Conservation (phyloP, 2,888 invertebrate genomes). For the Drosophila nr. perissopoda region DNA sequence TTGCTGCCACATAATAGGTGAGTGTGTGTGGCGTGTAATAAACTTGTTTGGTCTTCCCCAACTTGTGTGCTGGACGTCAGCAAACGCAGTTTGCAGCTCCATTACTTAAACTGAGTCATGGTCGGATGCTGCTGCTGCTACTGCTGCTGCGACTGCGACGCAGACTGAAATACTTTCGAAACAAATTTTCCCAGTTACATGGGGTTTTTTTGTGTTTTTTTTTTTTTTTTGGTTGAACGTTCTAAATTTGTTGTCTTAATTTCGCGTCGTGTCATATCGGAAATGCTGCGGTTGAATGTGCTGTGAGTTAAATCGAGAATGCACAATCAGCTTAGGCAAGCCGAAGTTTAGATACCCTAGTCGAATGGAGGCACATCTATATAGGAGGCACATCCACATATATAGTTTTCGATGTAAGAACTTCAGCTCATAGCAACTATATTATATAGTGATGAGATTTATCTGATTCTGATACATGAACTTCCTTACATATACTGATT, state of each 20-base stretch:
- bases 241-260: constrained; percentile 49
- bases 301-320: constrained; percentile 5
- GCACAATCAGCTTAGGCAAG: background rate
- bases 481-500: background rate
- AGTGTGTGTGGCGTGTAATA: constrained; percentile 10
- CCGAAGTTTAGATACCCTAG: background rate
- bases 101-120: constrained; percentile 66
- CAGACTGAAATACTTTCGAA: constrained; percentile 63
- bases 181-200: constrained; percentile 74
- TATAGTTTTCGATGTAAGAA: background rate
- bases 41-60: constrained; percentile 62
- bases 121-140: constrained; percentile 18
- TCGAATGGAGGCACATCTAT: background rate
- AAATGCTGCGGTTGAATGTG: constrained; percentile 64
- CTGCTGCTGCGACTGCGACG: background rate
- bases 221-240: constrained; percentile 49
- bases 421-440: background rate
- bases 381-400: background rate
- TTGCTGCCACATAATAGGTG: constrained; percentile 21
- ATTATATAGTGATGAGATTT: fast-evolving
- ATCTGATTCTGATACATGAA: background rate
- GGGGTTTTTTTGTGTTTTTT: constrained; percentile 54
- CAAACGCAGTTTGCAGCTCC: constrained; percentile 22
- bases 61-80: constrained; percentile 58
- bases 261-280: constrained; percentile 56